Base-by-base conservation (phyloP, 2,888 invertebrate genomes). In the Heliconius ethilla region DNA sequence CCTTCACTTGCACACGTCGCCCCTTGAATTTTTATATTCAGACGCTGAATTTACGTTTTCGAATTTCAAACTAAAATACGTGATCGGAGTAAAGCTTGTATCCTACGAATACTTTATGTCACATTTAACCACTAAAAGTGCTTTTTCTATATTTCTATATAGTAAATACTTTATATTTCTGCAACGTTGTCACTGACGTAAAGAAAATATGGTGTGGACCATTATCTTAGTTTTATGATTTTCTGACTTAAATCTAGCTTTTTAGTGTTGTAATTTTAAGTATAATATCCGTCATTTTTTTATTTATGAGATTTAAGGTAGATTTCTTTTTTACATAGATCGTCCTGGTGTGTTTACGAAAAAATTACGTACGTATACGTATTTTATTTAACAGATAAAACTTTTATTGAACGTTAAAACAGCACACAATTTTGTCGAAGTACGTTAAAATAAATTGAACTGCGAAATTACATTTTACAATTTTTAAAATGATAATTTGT, bases 11-110 rank as follows among this genome's bases (percentile, higher is more conserved):
- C 86, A 85, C 85, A 85, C 85, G 84, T 84, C 87, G 83, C 85
- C 86, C 84, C 87, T 88, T 84, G 85, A 85, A 90, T 89, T 90
- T 91, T 90, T 89, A 88, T 87, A 90, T 90, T 89, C 89, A 88
- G 86, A 88, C 86, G 89, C 89, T 89, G 90, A 91, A 89, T 91
- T 90, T 88, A 88, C 90, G 87, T 90, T 91, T 91, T 90, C 85
- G 86, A 90, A 89, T 90, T 89, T 92, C 86, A 89, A 89, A 90
- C 89, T 88, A 86, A 85, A 84, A 85, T 88, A 91, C 91, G 91
- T 92, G 91, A 89, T 88, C 87, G 80, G 89, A 83, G 85, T 85
- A 84, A 88, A 89, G 84, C 84, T 87, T 87, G 87, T 86, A 87
- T 87, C 86, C 87, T 82, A 83, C 84, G 87, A 86, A 86, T 86